Percentiles rank a stretch among this genome's conserved stretches.
Evolutionary conservation across 2,888 invertebrate genomes (phyloP).

Genomic region (Oxytorus armatus): DNA sequence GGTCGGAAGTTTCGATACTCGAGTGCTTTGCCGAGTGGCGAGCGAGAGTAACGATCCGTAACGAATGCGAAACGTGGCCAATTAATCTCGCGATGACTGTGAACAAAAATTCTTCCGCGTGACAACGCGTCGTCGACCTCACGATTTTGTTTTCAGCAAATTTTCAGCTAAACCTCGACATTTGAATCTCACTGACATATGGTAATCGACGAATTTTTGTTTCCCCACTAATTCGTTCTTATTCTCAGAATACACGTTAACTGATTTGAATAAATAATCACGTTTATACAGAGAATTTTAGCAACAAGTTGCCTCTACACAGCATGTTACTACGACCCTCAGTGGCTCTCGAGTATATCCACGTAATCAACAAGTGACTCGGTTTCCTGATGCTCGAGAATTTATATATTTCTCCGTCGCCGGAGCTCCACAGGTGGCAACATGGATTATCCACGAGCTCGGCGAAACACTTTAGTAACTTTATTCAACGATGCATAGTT

Average conservation of each 20-base stretch:
- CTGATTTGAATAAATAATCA: not conserved
- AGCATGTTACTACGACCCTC: constrained; percentile 42
- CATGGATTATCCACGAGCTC: constrained; percentile 64
- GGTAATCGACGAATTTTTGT: not conserved
- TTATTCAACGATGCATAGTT: not conserved
- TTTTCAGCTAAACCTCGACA: too few species aligned
- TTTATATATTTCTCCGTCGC: constrained; percentile 77
- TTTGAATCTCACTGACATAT: not conserved
- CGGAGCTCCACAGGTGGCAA: constrained; percentile 79
- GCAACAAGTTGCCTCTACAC: constrained; percentile 80
- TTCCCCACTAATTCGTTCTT: not conserved
- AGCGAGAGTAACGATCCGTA: constrained; percentile 64
- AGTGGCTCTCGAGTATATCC: constrained; percentile 72
- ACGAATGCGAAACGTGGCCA: constrained; percentile 56
- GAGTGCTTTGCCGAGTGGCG: constrained; percentile 48
- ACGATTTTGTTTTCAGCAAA: constrained; percentile 10
- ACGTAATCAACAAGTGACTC: constrained; percentile 81
- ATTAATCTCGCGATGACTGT: constrained; percentile 46
- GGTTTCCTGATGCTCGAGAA: constrained; percentile 73
- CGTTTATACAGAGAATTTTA: constrained; percentile 61
- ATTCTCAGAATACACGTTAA: not conserved
- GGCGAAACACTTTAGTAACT: constrained; percentile 31
- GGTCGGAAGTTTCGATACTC: constrained; percentile 19
- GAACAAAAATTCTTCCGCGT: constrained; percentile 19
- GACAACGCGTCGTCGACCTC: constrained; percentile 17